Base-by-base conservation (phyloP, 1,140 invertebrate species). In the Drosophila aff. region DNA sequence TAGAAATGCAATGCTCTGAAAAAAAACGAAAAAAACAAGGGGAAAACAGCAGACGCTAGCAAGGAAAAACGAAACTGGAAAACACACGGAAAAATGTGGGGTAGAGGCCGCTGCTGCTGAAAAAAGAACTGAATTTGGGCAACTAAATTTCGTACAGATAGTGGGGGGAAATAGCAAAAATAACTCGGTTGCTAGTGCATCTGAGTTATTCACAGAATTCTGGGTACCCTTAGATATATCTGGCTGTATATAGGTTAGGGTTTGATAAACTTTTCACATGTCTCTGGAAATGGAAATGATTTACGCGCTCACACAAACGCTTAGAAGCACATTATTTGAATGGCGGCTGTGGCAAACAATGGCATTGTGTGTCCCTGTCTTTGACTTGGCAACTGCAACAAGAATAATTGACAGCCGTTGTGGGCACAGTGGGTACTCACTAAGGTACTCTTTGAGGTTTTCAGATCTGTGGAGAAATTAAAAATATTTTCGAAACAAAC, bases 261-360 rank as follows among this genome's bases (percentile, higher is more conserved):
- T 55, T 55, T 55, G 33, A 38, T 36, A 21, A 55, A 55, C 52
- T 40, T 36, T 26, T 21, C n/a, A 38, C 26, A 62, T 43, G 38
- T 36, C 26, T 36, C 38, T 18, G 31, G 13, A 55, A 53, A 55
- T 55, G 31, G 26, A 53, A 78, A 78, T 82, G 67, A 78, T 82
- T 78, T 78, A 82, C 60, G 79, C 74, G 41, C 40, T 50, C 36
- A 41, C 38, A 76, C 47, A 73, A 73, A 67, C 66, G 47, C 74
- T 82, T 78, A 82, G 52, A 58, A 53, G 67, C 68, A 60, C 67
- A 82, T 82, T 78, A 82, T 78, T 77, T 66, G 46, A 82, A 82
- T 72, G 73, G 46, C 36, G 33, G 73, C 41, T 46, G 78, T 44
- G 49, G 68, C 61, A 50, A 52, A 61, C 64, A 73, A 81, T 65